Evolutionary conservation across 1,140 invertebrate species (phyloP), one percentile per base, ranked within the genome.

Genomic region (Drosophila baimaii): DNA sequence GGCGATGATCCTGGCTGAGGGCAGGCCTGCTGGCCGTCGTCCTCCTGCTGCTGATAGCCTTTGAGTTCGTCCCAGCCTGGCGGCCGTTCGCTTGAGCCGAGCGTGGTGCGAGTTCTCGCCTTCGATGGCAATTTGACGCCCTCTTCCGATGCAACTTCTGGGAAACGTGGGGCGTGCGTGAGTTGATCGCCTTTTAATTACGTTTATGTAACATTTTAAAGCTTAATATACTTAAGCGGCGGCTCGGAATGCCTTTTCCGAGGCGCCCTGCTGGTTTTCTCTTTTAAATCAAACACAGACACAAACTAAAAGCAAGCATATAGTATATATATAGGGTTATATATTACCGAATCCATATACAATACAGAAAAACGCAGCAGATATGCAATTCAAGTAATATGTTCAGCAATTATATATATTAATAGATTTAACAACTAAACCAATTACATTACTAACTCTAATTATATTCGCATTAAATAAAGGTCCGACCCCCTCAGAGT

Each of bases 391-490:
- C 79, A 86, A 79, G 68, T 84, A 89, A 88, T 80, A 89, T 73
- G 84, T 86, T 86, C 83, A 80, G 81, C 84, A 86, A 86, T 89
- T 89, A 89, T 23, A 54, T 52, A 54, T 88, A 82, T 79, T 89
- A 81, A 84, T 84, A 89, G 77, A 70, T 81, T 89, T 89, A 89
- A 80, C 65, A 88, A 89, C 79, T 78, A 78, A 66, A 85, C 78
- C 72, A 85, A 85, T 84, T 84, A 84, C 78, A 61, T 63, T 84
- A 88, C 76, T 88, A 88, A 88, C 77, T 88, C 71, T 89, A 88
- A 88, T 83, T 89, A 77, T 71, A 86, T 81, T 81, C 84, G 84
- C 84, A 89, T 89, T 89, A 89, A 89, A 89, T 82, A 88, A 88
- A 83, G 82, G 61, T 63, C 64, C 71, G 83, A 70, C 71, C 59